These are phyloP conservation scores for Harmothoe impar DNA, from an alignment of 2,888 invertebrate genomes.

Conservation along the genomic window DNA sequence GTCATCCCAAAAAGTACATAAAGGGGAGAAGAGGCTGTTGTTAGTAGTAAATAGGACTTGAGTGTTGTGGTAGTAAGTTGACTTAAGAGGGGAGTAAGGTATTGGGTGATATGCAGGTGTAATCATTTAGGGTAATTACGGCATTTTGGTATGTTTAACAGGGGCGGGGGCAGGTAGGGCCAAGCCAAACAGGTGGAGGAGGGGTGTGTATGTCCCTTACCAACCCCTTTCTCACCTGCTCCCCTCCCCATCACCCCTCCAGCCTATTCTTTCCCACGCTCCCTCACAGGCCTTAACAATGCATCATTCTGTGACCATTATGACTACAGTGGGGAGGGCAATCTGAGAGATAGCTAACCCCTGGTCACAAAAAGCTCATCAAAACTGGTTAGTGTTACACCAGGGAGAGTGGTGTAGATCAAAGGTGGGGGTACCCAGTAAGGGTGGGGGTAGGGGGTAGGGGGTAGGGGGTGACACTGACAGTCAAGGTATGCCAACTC, in stretches of 20 bases:
- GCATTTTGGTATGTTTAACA: slow-evolving; percentile 24
- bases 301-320: slow-evolving; percentile 3
- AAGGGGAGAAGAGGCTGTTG: too few relatives aligned
- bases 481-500: not conserved
- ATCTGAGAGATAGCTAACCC: not conserved
- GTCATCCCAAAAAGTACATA: too few relatives aligned
- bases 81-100: too few relatives aligned
- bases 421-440: not conserved
- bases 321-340: not conserved
- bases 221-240: not conserved
- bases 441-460: too few relatives aligned
- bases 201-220: slow-evolving; percentile 11
- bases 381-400: slow-evolving; percentile 45
- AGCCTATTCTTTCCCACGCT: slow-evolving; percentile 33
- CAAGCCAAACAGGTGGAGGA: not conserved
- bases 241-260: not conserved
- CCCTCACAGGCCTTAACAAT: not conserved
- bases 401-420: not conserved
- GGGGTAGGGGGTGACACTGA: not conserved
- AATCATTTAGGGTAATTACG: slow-evolving; percentile 34
- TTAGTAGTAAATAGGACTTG: too few relatives aligned
- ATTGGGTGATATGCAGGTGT: slow-evolving; percentile 10
- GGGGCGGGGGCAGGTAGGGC: not conserved
- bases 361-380: slow-evolving; percentile 12
- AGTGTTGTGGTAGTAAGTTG: too few relatives aligned